Conservation (phyloP, 2,888 invertebrate species). For the Eurytoma californica region DNA sequence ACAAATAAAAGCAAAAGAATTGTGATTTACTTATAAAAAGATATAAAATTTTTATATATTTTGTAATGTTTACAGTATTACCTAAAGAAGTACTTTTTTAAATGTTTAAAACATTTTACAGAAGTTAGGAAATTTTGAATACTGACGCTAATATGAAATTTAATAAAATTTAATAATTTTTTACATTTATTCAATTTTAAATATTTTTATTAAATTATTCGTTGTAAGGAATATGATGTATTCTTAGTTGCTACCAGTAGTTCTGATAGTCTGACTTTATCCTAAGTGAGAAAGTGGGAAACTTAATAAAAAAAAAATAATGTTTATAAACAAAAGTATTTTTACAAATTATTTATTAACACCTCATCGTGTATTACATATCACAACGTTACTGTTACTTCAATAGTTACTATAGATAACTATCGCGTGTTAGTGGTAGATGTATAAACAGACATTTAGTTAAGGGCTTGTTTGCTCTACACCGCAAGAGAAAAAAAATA, state of each 20-base stretch:
- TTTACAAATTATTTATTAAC: conserved; percentile 71
- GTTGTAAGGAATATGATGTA: background rate
- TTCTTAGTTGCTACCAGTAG: too few species aligned
- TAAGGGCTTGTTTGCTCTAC: conserved; percentile 35
- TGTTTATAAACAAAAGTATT: conserved; percentile 53
- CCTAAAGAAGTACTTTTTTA: background rate
- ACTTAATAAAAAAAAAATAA: background rate
- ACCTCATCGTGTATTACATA: conserved; percentile 70
- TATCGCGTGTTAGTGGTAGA: conserved; percentile 46
- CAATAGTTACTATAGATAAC: conserved; percentile 55
- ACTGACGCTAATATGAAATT: too few species aligned
- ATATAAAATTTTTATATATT: background rate
- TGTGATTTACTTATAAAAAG: conserved; percentile 2
- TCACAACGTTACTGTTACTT: conserved; percentile 68
- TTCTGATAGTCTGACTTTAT: too few species aligned
- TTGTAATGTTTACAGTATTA: conserved; percentile 24
- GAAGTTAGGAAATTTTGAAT: background rate
- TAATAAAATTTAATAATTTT: too few species aligned
- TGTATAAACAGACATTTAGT: conserved; percentile 45
- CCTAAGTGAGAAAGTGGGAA: too few species aligned
- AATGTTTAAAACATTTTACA: background rate
- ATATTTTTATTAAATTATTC: background rate
- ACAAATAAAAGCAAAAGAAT: conserved; percentile 24
- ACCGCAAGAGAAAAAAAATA: conserved; percentile 40
- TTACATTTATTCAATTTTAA: background rate